These are phyloP conservation scores for Aegotheles bennettii DNA, from an alignment of 2,113 vertebrate species.

Conservation along the genomic window DNA sequence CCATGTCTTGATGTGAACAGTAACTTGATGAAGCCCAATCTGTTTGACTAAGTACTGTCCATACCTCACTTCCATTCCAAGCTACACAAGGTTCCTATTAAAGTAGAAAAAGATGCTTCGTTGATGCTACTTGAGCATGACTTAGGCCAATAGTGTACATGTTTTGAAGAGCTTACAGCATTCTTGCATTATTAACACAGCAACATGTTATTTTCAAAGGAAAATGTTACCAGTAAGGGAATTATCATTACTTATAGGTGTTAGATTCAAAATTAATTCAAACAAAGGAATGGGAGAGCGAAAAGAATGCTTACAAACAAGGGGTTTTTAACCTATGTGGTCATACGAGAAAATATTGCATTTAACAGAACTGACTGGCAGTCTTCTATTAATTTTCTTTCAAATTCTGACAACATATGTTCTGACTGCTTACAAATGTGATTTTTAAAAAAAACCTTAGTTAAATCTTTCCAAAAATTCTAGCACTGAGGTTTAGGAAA, in stretches of 20 bases:
- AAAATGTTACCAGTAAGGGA: not conserved
- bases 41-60: not conserved
- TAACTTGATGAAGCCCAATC: not conserved
- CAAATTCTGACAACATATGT: not conserved
- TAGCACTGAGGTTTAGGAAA: not conserved
- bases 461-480: not conserved
- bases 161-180: not conserved
- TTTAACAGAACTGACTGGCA: not conserved
- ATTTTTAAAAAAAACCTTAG: not conserved
- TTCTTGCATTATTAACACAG: not conserved
- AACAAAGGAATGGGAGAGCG: not conserved
- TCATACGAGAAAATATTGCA: not conserved
- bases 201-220: not conserved
- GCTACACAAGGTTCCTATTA: not conserved
- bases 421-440: not conserved
- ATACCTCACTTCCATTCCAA: not conserved
- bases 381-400: not conserved
- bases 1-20: not conserved
- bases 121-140: not conserved
- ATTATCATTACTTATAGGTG: no score
- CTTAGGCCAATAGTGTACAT: not conserved
- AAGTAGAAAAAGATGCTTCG: not conserved
- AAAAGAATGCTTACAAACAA: not conserved
- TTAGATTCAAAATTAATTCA: not conserved
- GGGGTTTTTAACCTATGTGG: not conserved